A percentile compares a stretch with the other conserved stretches of the same genome.
phyloP scores from a whole-genome alignment of 1,140 invertebrate genomes.

The Papilio dardanus region DNA sequence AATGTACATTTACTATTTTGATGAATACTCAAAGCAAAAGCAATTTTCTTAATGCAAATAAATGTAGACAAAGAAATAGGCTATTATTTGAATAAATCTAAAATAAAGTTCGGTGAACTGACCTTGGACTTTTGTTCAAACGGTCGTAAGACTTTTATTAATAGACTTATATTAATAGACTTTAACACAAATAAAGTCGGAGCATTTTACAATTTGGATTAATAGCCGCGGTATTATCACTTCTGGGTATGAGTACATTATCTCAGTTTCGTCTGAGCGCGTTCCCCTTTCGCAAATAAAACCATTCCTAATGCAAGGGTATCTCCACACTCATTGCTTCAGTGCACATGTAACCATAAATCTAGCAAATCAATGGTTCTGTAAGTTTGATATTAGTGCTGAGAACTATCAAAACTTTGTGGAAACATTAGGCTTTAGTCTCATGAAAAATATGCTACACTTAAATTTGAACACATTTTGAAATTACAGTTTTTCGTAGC shows the following conservation, averaged over 20 bases:
- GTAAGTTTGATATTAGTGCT: not conserved
- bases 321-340: slow-evolving; percentile 36
- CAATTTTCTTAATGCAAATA: slow-evolving; percentile 7
- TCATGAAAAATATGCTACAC: not conserved
- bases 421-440: not conserved
- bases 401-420: not conserved
- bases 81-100: not conserved
- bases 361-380: slow-evolving; percentile 10
- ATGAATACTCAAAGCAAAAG: not conserved
- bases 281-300: slow-evolving; percentile 29
- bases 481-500: not conserved
- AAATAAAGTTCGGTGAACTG: slow-evolving; percentile 3
- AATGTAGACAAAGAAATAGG: slow-evolving; percentile 1
- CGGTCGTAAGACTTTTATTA: too few species aligned
- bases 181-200: not conserved
- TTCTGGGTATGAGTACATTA: slow-evolving; percentile 30
- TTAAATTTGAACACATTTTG: not conserved
- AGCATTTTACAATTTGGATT: not conserved
- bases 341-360: slow-evolving; percentile 20
- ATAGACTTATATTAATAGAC: not conserved
- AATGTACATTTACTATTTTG: not conserved
- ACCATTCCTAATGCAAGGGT: slow-evolving; percentile 42
- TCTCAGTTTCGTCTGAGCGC: slow-evolving; percentile 44
- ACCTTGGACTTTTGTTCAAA: not conserved
- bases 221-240: not conserved